A percentile compares a stretch with the other conserved stretches of the same genome.
Evolutionary conservation across 2,113 vertebrate species (phyloP).

Genomic region (Ascaphus truei): DNA sequence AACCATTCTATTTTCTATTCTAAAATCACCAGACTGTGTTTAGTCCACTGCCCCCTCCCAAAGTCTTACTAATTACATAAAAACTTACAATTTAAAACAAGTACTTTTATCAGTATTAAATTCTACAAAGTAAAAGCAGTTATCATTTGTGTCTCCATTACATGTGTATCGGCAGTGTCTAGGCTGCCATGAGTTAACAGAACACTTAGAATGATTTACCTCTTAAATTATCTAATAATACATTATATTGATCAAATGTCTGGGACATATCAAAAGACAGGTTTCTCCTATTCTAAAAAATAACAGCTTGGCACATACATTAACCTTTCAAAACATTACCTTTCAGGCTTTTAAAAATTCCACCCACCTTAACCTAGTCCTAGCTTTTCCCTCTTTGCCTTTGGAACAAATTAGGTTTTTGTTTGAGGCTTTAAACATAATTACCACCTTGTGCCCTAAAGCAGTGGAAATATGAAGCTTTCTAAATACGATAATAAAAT

Average conservation of each 20-base stretch:
- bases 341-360: constrained; percentile 13
- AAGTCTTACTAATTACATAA: too few relatives aligned
- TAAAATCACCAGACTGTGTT: too few relatives aligned
- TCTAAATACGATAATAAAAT: constrained; percentile 37
- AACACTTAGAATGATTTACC: too few relatives aligned
- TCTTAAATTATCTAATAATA: constrained; percentile 12
- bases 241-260: constrained; percentile 31
- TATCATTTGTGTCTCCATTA: too few relatives aligned
- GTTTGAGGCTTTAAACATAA: constrained; percentile 34
- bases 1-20: too few relatives aligned
- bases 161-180: too few relatives aligned
- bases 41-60: too few relatives aligned
- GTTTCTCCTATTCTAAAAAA: neutral
- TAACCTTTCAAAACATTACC: constrained; percentile 9
- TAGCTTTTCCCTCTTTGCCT: neutral
- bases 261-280: neutral
- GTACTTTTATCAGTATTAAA: too few relatives aligned
- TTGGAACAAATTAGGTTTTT: constrained; percentile 33
- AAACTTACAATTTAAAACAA: too few relatives aligned
- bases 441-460: constrained; percentile 30
- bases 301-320: neutral
- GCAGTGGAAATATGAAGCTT: constrained; percentile 33
- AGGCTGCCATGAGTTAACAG: too few relatives aligned
- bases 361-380: neutral
- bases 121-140: too few relatives aligned